Conservation (phyloP, 1,140 invertebrate species). For the Drosophila pseudoananassae region DNA sequence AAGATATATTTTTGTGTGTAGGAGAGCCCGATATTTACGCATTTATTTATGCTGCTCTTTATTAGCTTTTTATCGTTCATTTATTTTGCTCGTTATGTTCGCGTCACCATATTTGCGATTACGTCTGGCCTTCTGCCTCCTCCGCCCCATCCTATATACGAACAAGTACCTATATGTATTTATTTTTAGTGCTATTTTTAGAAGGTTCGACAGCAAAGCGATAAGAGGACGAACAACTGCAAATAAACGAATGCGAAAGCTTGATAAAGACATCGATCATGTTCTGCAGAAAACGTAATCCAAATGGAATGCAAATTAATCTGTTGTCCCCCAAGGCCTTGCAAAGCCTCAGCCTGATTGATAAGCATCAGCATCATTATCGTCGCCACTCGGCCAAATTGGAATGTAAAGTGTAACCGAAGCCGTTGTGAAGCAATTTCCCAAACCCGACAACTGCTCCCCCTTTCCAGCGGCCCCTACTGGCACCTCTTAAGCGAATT, state of each 20-base stretch:
- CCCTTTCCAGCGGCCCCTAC: neutral
- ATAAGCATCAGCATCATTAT: conserved; percentile 20
- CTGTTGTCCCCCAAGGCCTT: conserved; percentile 28
- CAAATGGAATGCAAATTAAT: conserved; percentile 44
- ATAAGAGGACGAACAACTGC: conserved; percentile 4
- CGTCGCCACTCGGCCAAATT: conserved; percentile 28
- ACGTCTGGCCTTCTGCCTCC: neutral
- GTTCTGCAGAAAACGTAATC: neutral
- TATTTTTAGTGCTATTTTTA: conserved; percentile 53
- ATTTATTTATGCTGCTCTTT: conserved; percentile 79
- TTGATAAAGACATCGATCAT: conserved; percentile 44
- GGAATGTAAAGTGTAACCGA: conserved; percentile 35
- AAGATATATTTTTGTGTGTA: conserved; percentile 18
- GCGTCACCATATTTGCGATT: conserved; percentile 29
- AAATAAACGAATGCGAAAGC: conserved; percentile 12
- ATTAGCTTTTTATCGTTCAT: conserved; percentile 79
- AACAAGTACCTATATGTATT: neutral
- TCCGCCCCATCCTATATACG: neutral
- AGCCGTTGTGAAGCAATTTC: conserved; percentile 20
- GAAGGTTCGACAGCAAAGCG: conserved; percentile 3
- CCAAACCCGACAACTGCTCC: conserved; percentile 13
- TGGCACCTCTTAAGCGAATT: conserved; percentile 23
- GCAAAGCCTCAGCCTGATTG: conserved; percentile 38
- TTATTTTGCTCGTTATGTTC: conserved; percentile 74
- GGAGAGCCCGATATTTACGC: conserved; percentile 63